Evolutionary conservation across 2,113 vertebrate genomes (phyloP).

Genomic region (Ramphastos sulfuratus): DNA sequence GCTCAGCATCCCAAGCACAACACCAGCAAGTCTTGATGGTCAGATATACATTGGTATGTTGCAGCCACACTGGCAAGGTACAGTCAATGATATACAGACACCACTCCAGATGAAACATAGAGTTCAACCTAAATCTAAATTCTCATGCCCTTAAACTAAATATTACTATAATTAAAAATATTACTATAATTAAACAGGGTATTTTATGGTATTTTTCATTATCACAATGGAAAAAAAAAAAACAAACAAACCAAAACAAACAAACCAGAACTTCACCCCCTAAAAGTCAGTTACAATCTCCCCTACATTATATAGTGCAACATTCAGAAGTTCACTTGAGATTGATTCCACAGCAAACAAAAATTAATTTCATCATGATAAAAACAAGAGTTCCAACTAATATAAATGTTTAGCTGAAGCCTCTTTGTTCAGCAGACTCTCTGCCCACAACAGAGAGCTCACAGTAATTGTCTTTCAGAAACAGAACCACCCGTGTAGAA

Average conservation of each 20-base stretch:
- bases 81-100: not conserved
- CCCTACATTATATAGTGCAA: accelerated
- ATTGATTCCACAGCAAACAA: slow-evolving; percentile 15
- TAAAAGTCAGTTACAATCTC: not conserved
- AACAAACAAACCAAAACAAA: no score
- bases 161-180: not conserved
- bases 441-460: slow-evolving; percentile 39
- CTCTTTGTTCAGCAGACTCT: slow-evolving; percentile 46
- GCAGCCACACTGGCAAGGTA: not conserved
- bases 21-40: not conserved
- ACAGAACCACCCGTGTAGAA: slow-evolving; percentile 33
- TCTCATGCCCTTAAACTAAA: not conserved
- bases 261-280: not conserved
- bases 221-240: not conserved
- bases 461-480: slow-evolving; percentile 32
- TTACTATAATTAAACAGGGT: not conserved
- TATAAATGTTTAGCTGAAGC: slow-evolving; percentile 50
- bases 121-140: not conserved
- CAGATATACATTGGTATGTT: not conserved
- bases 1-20: not conserved
- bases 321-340: slow-evolving; percentile 39
- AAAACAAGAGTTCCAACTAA: slow-evolving; percentile 12
- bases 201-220: not conserved
- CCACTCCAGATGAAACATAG: not conserved
- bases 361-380: slow-evolving; percentile 31